Conservation (phyloP, 2,113 vertebrate species). For the Trichomycterus rosablanca region DNA sequence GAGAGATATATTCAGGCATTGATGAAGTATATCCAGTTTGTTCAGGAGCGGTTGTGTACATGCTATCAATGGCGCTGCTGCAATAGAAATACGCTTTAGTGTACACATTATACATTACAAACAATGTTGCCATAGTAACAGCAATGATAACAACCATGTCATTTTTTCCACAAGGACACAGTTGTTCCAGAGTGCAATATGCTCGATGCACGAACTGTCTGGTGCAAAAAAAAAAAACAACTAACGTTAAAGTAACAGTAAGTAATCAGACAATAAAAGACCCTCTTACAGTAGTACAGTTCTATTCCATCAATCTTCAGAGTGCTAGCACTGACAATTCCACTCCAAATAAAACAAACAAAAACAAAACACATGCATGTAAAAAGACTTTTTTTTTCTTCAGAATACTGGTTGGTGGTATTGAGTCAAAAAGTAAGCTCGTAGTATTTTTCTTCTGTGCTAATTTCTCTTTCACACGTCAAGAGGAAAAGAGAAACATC, state of each 20-base stretch:
- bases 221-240: slow-evolving; percentile 49
- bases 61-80: slow-evolving; percentile 13
- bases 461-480: slow-evolving; percentile 49
- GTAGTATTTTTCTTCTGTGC: slow-evolving; percentile 37
- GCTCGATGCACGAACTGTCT: slow-evolving; percentile 33
- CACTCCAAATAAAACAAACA: slow-evolving; percentile 32
- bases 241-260: no score
- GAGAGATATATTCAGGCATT: neutral
- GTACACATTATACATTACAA: slow-evolving; percentile 51
- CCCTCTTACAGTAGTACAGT: slow-evolving; percentile 56
- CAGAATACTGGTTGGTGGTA: slow-evolving; percentile 61
- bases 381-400: slow-evolving; percentile 44
- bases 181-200: slow-evolving; percentile 47
- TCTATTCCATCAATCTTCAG: slow-evolving; percentile 17
- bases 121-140: slow-evolving; percentile 11
- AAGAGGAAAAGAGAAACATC: slow-evolving; percentile 29
- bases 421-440: slow-evolving; percentile 20
- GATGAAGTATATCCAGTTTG: slow-evolving; percentile 1
- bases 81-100: slow-evolving; percentile 54
- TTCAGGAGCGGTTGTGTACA: neutral
- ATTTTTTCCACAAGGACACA: slow-evolving; percentile 19
- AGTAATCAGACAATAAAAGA: slow-evolving; percentile 46
- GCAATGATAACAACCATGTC: slow-evolving; percentile 44
- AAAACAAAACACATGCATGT: slow-evolving; percentile 47
- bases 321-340: slow-evolving; percentile 8